phyloP scores from a whole-genome alignment of 2,113 vertebrate species.

The Ia io region DNA sequence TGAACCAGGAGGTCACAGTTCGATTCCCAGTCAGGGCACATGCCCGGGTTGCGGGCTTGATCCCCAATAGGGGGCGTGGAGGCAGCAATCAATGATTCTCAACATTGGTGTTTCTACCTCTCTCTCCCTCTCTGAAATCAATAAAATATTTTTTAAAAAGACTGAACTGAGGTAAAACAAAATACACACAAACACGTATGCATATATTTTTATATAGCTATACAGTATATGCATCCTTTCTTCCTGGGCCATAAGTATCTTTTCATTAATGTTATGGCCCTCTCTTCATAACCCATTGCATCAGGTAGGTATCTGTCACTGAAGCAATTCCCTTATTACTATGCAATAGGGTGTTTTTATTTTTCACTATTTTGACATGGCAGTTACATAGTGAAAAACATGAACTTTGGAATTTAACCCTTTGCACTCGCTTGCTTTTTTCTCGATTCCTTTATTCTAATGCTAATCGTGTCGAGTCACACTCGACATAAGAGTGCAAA shows the following conservation, averaged over 20 bases:
- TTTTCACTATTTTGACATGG: not conserved
- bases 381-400: not conserved
- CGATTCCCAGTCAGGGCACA: too few relatives aligned
- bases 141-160: not conserved
- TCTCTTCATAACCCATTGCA: not conserved
- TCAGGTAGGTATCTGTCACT: not conserved
- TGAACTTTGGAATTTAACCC: not conserved
- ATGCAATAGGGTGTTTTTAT: not conserved
- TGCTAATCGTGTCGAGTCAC: too few relatives aligned
- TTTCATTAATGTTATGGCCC: fast-evolving
- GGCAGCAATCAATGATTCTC: too few relatives aligned
- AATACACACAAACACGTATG: not conserved
- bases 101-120: too few relatives aligned
- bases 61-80: too few relatives aligned
- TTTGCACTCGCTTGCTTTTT: too few relatives aligned
- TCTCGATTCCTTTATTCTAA: too few relatives aligned
- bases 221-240: not conserved
- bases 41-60: too few relatives aligned
- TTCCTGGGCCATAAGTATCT: not conserved
- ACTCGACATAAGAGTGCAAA: too few relatives aligned
- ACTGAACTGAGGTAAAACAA: not conserved
- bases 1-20: too few relatives aligned
- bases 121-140: too few relatives aligned
- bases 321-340: not conserved
- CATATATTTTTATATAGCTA: too few relatives aligned